phyloP scores from a whole-genome alignment of 1,140 invertebrate genomes.

The Tachypleus tridentatus region DNA sequence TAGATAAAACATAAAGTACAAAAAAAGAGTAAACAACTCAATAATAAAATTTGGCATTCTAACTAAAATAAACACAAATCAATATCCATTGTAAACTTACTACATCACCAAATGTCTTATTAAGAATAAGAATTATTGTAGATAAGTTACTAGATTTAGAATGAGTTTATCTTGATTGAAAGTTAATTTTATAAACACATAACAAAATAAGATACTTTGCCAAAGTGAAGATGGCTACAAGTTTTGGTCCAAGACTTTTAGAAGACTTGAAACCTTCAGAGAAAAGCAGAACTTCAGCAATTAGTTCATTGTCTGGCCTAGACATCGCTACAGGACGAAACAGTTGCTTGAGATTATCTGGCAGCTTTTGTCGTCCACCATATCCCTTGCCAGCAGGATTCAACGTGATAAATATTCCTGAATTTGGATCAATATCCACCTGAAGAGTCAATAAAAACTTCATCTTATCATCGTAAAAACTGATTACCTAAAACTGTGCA shows the following conservation, averaged over 20 bases:
- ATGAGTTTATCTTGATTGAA: too few relatives aligned
- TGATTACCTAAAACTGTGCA: too few relatives aligned
- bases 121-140: too few relatives aligned
- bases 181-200: too few relatives aligned
- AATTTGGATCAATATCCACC: constrained; percentile 61
- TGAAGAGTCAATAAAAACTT: constrained; percentile 31
- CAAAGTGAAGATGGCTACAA: constrained; percentile 68
- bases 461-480: too few relatives aligned
- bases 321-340: constrained; percentile 89
- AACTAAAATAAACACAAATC: too few relatives aligned
- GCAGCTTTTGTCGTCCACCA: constrained; percentile 80
- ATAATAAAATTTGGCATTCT: too few relatives aligned
- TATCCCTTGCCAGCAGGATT: constrained; percentile 91
- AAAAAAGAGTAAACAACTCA: too few relatives aligned
- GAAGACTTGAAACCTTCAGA: constrained; percentile 74
- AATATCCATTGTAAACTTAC: too few relatives aligned
- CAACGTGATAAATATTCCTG: constrained; percentile 90
- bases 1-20: too few relatives aligned
- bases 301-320: constrained; percentile 69
- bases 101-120: too few relatives aligned
- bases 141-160: too few relatives aligned
- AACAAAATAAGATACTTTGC: constrained; percentile 47
- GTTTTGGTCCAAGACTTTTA: constrained; percentile 54
- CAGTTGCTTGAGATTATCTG: constrained; percentile 81
- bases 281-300: constrained; percentile 73